phyloP scores from a whole-genome alignment of 1,140 invertebrate species.

The Hylaeus anthracinus region DNA sequence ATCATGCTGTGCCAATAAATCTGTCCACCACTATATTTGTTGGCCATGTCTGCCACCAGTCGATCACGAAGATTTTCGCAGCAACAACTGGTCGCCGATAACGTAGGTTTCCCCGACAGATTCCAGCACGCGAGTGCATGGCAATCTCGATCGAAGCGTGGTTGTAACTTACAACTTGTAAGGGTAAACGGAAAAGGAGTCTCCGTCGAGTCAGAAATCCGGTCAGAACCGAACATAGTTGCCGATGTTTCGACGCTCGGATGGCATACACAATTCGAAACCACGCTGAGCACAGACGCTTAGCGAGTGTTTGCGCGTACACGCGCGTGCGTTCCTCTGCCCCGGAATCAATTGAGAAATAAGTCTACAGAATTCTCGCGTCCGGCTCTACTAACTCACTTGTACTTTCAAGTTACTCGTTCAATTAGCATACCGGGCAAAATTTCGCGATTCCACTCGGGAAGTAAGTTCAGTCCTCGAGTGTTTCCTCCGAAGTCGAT shows the following conservation, averaged over 20 bases:
- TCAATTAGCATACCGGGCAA: neutral
- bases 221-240: slow-evolving; percentile 58
- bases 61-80: slow-evolving; percentile 21
- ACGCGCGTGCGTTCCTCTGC: slow-evolving; percentile 28
- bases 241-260: slow-evolving; percentile 52
- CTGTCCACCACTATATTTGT: too few relatives aligned
- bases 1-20: too few relatives aligned
- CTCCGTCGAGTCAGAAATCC: slow-evolving; percentile 50
- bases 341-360: neutral
- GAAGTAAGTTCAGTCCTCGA: neutral
- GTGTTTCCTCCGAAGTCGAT: neutral
- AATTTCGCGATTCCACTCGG: neutral
- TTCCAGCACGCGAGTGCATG: neutral
- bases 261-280: slow-evolving; percentile 30
- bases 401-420: neutral
- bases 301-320: slow-evolving; percentile 36
- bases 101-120: slow-evolving; percentile 20
- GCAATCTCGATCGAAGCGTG: slow-evolving; percentile 32
- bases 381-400: neutral
- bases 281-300: slow-evolving; percentile 35
- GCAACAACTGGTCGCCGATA: slow-evolving; percentile 37
- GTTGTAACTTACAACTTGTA: neutral
- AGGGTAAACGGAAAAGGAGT: neutral
- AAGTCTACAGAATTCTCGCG: too few relatives aligned
- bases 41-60: neutral